Percentiles rank a stretch among this genome's conserved stretches.
Evolutionary conservation across 1,140 invertebrate genomes (phyloP).

Genomic region (Apis cerana): DNA sequence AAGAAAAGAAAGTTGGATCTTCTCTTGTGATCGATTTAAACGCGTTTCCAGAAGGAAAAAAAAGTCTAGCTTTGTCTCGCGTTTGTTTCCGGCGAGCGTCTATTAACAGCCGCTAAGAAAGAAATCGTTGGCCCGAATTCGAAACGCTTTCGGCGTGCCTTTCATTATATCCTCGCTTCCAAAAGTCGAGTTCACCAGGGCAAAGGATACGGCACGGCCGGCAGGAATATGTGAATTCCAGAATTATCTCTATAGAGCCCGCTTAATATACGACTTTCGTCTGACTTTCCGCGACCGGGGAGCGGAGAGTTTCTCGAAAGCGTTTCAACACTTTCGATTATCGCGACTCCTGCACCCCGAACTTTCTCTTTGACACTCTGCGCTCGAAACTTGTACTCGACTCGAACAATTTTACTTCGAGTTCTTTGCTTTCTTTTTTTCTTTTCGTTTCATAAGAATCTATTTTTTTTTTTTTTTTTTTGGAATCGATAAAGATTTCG

Average conservation of each 20-base stretch:
- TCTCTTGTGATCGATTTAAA: constrained; percentile 22
- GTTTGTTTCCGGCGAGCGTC: constrained; percentile 13
- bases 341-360: constrained; percentile 8
- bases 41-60: background rate
- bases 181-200: constrained; percentile 13
- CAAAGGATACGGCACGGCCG: constrained; percentile 11
- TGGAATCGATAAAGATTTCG: too few relatives aligned
- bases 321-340: constrained; percentile 49
- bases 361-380: background rate
- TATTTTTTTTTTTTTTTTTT: too few relatives aligned
- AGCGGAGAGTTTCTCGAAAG: background rate
- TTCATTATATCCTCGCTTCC: constrained; percentile 33
- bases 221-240: constrained; percentile 30
- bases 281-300: constrained; percentile 14
- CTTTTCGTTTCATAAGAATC: too few relatives aligned
- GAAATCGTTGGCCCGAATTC: constrained; percentile 43
- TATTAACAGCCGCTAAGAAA: constrained; percentile 23
- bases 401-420: too few relatives aligned
- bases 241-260: constrained; percentile 41
- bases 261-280: constrained; percentile 32
- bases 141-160: constrained; percentile 33
- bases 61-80: background rate
- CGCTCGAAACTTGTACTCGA: too few relatives aligned
- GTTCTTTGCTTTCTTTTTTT: too few relatives aligned
- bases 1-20: background rate